Evolutionary conservation across 2,797 vertebrate species (phyloP), one percentile per base, ranked within the genome.

Genomic region (Cuniculus paca): DNA sequence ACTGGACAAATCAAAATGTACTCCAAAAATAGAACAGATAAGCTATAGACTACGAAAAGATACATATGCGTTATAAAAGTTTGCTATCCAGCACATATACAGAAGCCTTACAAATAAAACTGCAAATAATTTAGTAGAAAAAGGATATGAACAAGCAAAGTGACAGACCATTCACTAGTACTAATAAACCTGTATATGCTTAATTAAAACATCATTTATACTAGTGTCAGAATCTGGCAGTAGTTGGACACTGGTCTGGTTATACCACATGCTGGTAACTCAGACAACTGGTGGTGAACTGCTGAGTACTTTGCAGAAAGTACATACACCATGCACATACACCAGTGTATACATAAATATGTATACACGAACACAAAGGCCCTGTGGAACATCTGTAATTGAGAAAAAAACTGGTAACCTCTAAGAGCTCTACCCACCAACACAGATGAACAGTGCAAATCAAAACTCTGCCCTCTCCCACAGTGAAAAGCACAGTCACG

Each of bases 1-100:
- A 91, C 13, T 45, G 65, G 81, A 60, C 54, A 82, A 93, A 50
- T 84, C 78, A 58, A 48, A 95, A 81, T n/a, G 31, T 68, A 63
- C 2, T 80, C 79, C 36, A 39, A 75, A 89, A 79, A n/a, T 77
- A 19, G 52, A 31, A 88, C 24, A 93, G 42, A 34, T 24, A 70
- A 88, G 48, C 45, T 85, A 89, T 34, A 91, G 34, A 78, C 28
- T 50, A 36, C 11, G 52, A 77, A 45, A 42, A 31, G 61, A 65
- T 14, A 88, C 17, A 54, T 5, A 48, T 36, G 34, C 31, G 13
- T 78, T 79, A 82, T 11, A 77, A 80, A 74, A 42, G 28, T 50
- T 86, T 96, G 79, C 36, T 61, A 36, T n/a, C 10, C 54, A 56
- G 48, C 68, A 78, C 54, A 85, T 19, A 58, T 60, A 42, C 17